These are phyloP conservation scores for Trichopria drosophilae DNA, from an alignment of 2,888 invertebrate species.

Conservation along the genomic window DNA sequence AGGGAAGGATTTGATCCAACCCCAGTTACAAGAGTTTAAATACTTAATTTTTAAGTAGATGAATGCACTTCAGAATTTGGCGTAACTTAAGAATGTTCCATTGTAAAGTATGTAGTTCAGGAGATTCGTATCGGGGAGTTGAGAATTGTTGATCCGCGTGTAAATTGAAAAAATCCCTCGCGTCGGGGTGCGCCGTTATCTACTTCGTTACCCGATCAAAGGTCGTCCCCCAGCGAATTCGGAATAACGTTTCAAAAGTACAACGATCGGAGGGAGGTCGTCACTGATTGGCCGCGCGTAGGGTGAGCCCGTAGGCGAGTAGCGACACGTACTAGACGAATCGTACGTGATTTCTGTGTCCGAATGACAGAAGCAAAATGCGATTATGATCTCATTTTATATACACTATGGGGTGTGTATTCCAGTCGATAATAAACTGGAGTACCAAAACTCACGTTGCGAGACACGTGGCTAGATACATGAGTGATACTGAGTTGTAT, in stretches of 20 bases:
- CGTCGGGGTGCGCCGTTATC: too few relatives aligned
- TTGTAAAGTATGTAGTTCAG: too few relatives aligned
- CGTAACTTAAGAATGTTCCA: too few relatives aligned
- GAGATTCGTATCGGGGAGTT: too few relatives aligned
- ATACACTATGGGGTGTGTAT: conserved; percentile 37
- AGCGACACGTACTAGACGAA: too few relatives aligned
- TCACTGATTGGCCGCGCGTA: too few relatives aligned
- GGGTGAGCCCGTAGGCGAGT: too few relatives aligned
- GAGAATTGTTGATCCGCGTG: too few relatives aligned
- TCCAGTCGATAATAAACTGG: conserved; percentile 46
- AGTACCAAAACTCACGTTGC: conserved; percentile 44
- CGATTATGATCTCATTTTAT: conserved; percentile 49
- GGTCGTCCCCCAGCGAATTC: neutral
- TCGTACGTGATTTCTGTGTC: conserved; percentile 45
- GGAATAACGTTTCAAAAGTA: conserved; percentile 24
- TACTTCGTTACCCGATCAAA: neutral
- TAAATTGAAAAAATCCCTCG: too few relatives aligned
- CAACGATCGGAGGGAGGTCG: too few relatives aligned
- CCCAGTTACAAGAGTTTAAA: neutral
- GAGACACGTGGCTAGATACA: conserved; percentile 50
- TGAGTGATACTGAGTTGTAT: conserved; percentile 51
- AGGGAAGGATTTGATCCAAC: too few relatives aligned
- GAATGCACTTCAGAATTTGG: neutral
- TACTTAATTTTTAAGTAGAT: neutral
- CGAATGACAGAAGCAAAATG: conserved; percentile 50